Conservation (phyloP, 2,888 invertebrate species). For the Lamellibrachia satsuma region DNA sequence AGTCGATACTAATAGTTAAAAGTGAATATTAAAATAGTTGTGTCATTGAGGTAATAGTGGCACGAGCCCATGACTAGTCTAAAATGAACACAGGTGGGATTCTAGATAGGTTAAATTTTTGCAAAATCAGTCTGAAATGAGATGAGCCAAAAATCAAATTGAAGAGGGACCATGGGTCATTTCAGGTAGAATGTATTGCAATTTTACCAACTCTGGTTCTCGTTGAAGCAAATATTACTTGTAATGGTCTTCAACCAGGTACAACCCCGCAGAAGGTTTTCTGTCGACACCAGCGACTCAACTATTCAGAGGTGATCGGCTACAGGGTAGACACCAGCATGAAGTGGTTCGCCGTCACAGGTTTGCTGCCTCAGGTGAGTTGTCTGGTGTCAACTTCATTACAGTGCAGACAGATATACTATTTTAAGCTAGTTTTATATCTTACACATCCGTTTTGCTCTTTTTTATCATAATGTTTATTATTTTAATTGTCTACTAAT, state of each 20-base stretch:
- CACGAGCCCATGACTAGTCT: too few species aligned
- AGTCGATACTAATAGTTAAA: too few species aligned
- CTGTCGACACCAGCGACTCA: constrained; percentile 56
- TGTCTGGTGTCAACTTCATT: constrained; percentile 32
- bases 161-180: neutral
- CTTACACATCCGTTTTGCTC: neutral
- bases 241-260: constrained; percentile 20
- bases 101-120: too few species aligned
- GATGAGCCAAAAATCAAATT: too few species aligned
- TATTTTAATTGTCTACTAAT: too few species aligned
- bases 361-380: constrained; percentile 59
- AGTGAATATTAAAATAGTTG: too few species aligned
- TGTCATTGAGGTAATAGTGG: too few species aligned
- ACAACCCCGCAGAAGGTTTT: constrained; percentile 57
- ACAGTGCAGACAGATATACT: neutral
- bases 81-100: too few species aligned
- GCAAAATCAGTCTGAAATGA: too few species aligned
- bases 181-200: neutral
- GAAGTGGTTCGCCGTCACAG: constrained; percentile 64
- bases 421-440: neutral
- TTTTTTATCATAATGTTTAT: neutral
- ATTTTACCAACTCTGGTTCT: neutral
- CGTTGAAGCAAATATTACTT: neutral
- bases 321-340: constrained; percentile 61
- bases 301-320: constrained; percentile 62